phyloP scores from a whole-genome alignment of 2,888 invertebrate genomes.

The Digitonthophagus gazella region DNA sequence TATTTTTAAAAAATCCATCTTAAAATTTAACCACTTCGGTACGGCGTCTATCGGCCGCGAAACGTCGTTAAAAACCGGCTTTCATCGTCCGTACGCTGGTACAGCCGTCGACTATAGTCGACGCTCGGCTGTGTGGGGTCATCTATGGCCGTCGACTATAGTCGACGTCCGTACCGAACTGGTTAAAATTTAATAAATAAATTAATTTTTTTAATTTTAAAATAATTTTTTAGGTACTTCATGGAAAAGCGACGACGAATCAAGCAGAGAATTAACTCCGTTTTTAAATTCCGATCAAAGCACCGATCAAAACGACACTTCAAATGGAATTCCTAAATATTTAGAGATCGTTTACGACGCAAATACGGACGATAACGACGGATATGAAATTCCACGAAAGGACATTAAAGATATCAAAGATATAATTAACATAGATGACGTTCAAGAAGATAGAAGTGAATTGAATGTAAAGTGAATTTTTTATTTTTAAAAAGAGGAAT shows the following conservation, averaged over 20 bases:
- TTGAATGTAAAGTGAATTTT: too few species aligned
- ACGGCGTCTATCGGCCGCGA: too few species aligned
- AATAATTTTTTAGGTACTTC: conserved; percentile 49
- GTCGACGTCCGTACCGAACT: too few species aligned
- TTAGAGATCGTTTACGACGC: conserved; percentile 37
- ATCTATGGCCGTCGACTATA: too few species aligned
- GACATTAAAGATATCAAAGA: conserved; percentile 27
- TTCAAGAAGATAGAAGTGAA: conserved; percentile 1
- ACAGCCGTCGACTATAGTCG: too few species aligned
- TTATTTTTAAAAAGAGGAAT: background rate
- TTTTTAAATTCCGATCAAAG: conserved; percentile 43
- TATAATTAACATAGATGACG: too few species aligned
- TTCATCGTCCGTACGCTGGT: too few species aligned
- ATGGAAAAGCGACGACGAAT: conserved; percentile 53
- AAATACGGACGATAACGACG: conserved; percentile 35
- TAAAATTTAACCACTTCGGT: too few species aligned
- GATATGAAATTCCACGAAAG: conserved; percentile 38
- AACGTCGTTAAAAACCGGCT: too few species aligned
- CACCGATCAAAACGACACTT: conserved; percentile 3
- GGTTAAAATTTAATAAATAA: background rate
- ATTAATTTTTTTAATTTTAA: background rate
- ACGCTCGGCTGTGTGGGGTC: too few species aligned
- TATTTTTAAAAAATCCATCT: too few species aligned
- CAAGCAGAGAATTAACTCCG: conserved; percentile 53
- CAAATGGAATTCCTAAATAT: conserved; percentile 35